These are phyloP conservation scores for Rhadina sibilatrix DNA, from an alignment of 2,113 vertebrate species.

Conservation along the genomic window DNA sequence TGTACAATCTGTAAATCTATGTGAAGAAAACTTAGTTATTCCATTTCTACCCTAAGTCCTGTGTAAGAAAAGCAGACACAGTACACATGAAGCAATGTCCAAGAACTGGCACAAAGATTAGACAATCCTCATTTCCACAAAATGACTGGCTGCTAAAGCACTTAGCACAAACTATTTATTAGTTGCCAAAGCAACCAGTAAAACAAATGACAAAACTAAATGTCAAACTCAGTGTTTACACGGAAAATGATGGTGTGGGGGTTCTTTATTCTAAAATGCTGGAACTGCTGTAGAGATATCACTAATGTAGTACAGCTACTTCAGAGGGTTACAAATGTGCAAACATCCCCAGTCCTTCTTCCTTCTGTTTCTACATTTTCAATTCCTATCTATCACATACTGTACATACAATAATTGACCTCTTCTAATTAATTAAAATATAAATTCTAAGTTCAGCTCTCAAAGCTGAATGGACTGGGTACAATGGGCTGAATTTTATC, in stretches of 20 bases:
- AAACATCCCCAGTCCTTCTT: neutral
- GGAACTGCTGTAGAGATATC: constrained; percentile 18
- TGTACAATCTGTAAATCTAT: neutral
- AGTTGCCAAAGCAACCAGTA: constrained; percentile 61
- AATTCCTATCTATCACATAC: neutral
- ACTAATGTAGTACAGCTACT: neutral
- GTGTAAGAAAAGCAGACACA: neutral
- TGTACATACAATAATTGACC: neutral
- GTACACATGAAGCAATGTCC: neutral
- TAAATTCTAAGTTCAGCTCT: neutral
- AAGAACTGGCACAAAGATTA: constrained; percentile 7
- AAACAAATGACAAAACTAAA: constrained; percentile 66
- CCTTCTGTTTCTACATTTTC: neutral
- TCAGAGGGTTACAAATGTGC: neutral
- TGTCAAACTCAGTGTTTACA: constrained; percentile 61
- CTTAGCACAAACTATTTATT: constrained; percentile 62
- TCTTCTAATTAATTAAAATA: neutral
- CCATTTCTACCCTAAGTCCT: neutral
- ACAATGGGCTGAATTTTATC: neutral
- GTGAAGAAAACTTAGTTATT: neutral
- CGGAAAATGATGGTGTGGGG: constrained; percentile 10
- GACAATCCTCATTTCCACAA: constrained; percentile 26
- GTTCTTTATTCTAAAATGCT: constrained; percentile 10
- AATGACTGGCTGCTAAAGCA: constrained; percentile 51
- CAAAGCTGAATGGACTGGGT: neutral